A percentile compares a stretch with the other conserved stretches of the same genome.
Conservation (phyloP, 2,888 invertebrate species). For the Tenthredo mesomela region DNA sequence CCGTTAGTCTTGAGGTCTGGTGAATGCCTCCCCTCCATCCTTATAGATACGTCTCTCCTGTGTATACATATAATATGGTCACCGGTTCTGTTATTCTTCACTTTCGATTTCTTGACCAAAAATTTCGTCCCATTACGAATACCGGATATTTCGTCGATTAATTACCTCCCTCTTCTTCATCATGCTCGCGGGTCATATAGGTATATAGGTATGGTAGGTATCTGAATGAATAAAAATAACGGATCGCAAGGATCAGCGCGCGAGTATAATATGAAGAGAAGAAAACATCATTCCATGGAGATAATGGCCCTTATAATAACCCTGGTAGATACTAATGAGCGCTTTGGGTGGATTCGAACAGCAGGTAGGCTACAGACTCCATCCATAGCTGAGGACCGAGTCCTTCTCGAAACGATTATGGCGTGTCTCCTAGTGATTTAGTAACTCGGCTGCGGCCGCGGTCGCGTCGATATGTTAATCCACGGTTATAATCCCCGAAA, state of each 20-base stretch:
- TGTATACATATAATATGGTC: not conserved
- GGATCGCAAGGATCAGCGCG: not conserved
- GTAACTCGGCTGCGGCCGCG: constrained; percentile 69
- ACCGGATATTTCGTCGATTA: not conserved
- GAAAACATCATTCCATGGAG: constrained; percentile 21
- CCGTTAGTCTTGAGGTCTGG: constrained; percentile 52
- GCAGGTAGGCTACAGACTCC: constrained; percentile 29
- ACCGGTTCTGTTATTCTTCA: constrained; percentile 1
- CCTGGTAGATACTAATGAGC: constrained; percentile 49
- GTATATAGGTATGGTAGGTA: not conserved
- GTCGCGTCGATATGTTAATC: constrained; percentile 77
- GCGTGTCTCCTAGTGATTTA: constrained; percentile 71
- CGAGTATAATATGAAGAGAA: not conserved
- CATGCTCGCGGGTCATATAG: too few relatives aligned
- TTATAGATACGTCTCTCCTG: not conserved
- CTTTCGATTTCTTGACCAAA: not conserved
- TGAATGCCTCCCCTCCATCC: constrained; percentile 42
- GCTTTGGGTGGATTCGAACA: constrained; percentile 24
- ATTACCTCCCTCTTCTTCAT: not conserved
- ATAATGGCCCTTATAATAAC: constrained; percentile 49
- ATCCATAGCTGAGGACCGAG: constrained; percentile 51
- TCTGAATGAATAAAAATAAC: not conserved
- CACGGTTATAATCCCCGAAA: constrained; percentile 58
- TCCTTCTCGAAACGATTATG: constrained; percentile 69
- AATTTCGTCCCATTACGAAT: not conserved